Conservation (phyloP, 2,888 invertebrate genomes). For the Embidobia sp. region DNA sequence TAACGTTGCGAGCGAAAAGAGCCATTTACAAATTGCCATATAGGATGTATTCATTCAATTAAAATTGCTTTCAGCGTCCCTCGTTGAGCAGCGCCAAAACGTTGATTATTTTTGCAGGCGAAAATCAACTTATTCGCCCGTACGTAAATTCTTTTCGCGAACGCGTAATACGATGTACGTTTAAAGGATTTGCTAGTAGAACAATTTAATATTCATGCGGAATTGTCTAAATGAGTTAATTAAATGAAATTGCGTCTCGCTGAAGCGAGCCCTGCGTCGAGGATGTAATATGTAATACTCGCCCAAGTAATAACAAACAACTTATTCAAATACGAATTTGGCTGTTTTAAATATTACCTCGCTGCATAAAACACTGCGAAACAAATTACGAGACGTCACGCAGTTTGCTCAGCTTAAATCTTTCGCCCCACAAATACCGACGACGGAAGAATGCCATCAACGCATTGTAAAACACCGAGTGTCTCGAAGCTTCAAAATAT, state of each 20-base stretch:
- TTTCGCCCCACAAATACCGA: neutral
- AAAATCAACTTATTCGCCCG: too few species aligned
- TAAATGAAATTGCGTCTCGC: neutral
- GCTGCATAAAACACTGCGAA: too few species aligned
- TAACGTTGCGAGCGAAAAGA: slow-evolving; percentile 2
- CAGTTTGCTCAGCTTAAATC: neutral
- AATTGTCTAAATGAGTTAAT: neutral
- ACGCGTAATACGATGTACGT: neutral
- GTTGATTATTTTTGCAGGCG: too few species aligned
- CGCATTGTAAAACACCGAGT: neutral
- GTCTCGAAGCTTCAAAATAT: neutral
- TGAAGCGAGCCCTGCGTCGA: neutral
- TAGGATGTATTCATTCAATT: slow-evolving; percentile 10
- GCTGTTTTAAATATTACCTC: too few species aligned
- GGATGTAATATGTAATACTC: neutral
- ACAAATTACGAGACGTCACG: too few species aligned
- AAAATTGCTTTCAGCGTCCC: neutral
- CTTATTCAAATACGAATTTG: neutral
- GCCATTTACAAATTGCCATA: slow-evolving; percentile 1
- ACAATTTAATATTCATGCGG: neutral
- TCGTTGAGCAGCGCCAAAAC: neutral
- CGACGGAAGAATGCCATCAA: neutral
- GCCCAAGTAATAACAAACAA: neutral
- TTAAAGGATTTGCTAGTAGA: neutral
- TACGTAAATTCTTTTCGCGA: too few species aligned